Evolutionary conservation across 1,140 invertebrate species (phyloP), one percentile per base, ranked within the genome.

Genomic region (Octopus bimaculoides): DNA sequence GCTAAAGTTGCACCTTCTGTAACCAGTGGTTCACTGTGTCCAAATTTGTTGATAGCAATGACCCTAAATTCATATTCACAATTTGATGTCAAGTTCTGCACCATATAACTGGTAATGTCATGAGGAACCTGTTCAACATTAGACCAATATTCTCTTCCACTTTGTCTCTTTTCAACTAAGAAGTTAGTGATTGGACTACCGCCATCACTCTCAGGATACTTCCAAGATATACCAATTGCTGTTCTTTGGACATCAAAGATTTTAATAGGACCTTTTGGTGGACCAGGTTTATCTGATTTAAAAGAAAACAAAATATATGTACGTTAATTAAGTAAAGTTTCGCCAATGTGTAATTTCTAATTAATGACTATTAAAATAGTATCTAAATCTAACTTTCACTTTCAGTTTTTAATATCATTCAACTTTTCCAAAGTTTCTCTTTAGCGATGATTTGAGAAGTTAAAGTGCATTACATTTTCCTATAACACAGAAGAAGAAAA

Each of bases 101-200:
- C 96, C 9, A 81, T 85, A 84, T 82, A 88, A 54, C 82, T 78
- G 4, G 93, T 96, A 0, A 95, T 92, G 12, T 94, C 89, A 83
- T 96, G 95, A 20, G 95, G 94, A 54, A 86, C 84, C 55, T 85
- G 79, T 52, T 84, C 86, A 14, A 85, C 84, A 26, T 85, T 84
- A 26, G 84, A 86, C 96, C 96, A 98, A 85, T 92, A 92, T 84
- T 95, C 94, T 56, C 93, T 92, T 66, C 95, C 95, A 83, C 93
- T 94, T 86, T 97, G 95, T 74, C 93, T 93, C 85, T 95, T 94
- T 91, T 98, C 97, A 77, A 98, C 93, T 53, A 98, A 93, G 90
- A 99, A 98, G 53, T 95, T 95, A 69, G 95, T 97, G 75, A 99
- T 94, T 79, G 97, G 96, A 83, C 95, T 95, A 79, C 98, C 98